Percentiles rank a stretch among this genome's conserved stretches.
phyloP scores from a whole-genome alignment of 2,113 vertebrate genomes.

The Ameiurus melas region DNA sequence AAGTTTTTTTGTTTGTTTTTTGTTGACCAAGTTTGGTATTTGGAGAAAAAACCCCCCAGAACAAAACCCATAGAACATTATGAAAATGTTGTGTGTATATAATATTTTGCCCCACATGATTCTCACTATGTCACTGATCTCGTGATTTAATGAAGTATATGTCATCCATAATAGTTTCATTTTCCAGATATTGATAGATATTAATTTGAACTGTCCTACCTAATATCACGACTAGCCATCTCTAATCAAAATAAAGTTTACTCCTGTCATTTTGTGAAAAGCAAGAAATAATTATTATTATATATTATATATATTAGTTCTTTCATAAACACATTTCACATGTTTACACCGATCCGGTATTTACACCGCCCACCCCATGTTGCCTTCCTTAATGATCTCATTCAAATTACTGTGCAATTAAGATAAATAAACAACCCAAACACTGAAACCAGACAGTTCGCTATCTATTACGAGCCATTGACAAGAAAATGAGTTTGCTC shows the following conservation, averaged over 20 bases:
- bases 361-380: background rate
- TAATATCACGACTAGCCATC: background rate
- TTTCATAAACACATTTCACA: background rate
- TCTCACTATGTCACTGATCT: too few relatives aligned
- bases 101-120: background rate
- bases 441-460: background rate
- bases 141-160: background rate
- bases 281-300: background rate
- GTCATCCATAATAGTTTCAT: background rate
- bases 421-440: conserved; percentile 15
- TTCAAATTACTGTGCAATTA: conserved; percentile 24
- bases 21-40: too few relatives aligned
- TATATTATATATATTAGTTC: too few relatives aligned
- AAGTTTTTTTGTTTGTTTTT: too few relatives aligned
- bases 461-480: background rate
- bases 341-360: background rate
- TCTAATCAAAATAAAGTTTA: background rate
- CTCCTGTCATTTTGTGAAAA: background rate
- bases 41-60: too few relatives aligned
- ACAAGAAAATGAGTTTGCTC: conserved; percentile 32
- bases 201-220: background rate
- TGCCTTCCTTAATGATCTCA: conserved; percentile 31
- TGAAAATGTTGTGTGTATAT: background rate
- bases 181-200: background rate
- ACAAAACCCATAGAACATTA: background rate